A percentile compares a stretch with the other conserved stretches of the same genome.
Conservation (phyloP, 2,797 vertebrate species). For the Benthosema pterotum region DNA sequence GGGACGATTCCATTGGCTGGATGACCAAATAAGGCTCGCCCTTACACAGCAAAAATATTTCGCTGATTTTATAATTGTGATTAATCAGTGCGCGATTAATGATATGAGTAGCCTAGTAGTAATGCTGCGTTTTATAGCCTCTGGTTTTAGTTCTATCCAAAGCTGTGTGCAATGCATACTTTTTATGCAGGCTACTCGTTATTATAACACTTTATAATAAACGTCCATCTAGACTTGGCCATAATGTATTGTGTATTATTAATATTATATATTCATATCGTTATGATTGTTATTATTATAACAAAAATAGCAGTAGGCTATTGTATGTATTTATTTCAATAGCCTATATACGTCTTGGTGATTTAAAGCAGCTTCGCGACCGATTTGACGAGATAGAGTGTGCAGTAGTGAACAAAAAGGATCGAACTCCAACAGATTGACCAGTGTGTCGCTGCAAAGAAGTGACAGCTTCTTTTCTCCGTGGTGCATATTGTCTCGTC, state of each 20-base stretch:
- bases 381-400: background rate
- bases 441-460: constrained; percentile 52
- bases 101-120: constrained; percentile 28
- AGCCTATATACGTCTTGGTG: no score
- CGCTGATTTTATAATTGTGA: constrained; percentile 43
- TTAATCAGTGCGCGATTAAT: constrained; percentile 37
- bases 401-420: background rate
- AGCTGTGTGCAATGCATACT: background rate
- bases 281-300: background rate
- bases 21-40: constrained; percentile 51
- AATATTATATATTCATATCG: no score
- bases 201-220: background rate
- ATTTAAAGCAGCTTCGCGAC: background rate
- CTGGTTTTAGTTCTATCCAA: no score
- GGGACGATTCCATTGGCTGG: constrained; percentile 55
- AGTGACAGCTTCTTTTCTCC: constrained; percentile 78
- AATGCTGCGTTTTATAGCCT: no score
- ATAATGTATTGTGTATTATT: background rate
- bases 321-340: background rate
- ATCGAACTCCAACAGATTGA: no score
- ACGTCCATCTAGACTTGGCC: background rate
- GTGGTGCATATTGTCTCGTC: constrained; percentile 21
- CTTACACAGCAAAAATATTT: constrained; percentile 75
- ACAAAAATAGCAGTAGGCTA: background rate
- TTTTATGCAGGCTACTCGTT: no score